These are phyloP conservation scores for Pterostichus niger DNA, from an alignment of 2,888 invertebrate species.

Conservation along the genomic window DNA sequence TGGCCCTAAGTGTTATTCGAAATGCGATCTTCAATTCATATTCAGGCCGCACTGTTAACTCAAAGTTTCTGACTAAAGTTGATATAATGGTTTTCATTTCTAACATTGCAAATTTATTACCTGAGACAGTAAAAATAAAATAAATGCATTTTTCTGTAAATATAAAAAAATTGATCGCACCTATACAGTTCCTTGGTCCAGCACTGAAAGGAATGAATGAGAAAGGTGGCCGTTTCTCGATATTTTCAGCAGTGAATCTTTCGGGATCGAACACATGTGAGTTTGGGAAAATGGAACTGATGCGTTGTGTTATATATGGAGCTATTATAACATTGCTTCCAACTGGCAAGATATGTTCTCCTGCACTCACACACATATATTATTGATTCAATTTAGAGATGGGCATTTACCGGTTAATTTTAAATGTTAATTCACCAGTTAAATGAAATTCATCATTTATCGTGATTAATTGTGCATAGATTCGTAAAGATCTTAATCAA, in stretches of 20 bases:
- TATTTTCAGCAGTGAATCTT: constrained; percentile 79
- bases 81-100: constrained; percentile 82
- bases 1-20: constrained; percentile 80
- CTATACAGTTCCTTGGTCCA: constrained; percentile 80
- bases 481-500: not conserved
- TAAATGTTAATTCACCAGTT: too few species aligned
- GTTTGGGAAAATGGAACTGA: constrained; percentile 79
- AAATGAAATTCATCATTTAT: too few species aligned
- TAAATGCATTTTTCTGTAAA: not conserved
- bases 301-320: constrained; percentile 80
- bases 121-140: constrained; percentile 72
- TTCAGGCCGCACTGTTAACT: constrained; percentile 77
- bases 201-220: constrained; percentile 81
- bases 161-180: constrained; percentile 71
- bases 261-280: constrained; percentile 81
- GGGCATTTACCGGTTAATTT: too few species aligned
- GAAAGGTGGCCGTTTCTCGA: constrained; percentile 79
- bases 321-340: constrained; percentile 80
- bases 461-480: not conserved
- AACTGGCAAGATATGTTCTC: constrained; percentile 78
- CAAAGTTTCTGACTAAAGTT: constrained; percentile 78
- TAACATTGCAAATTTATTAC: constrained; percentile 81
- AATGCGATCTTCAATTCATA: constrained; percentile 78
- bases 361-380: constrained; percentile 70
- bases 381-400: too few species aligned